Evolutionary conservation across 2,113 vertebrate species (phyloP).

Genomic region (Probosciger aterrimus): DNA sequence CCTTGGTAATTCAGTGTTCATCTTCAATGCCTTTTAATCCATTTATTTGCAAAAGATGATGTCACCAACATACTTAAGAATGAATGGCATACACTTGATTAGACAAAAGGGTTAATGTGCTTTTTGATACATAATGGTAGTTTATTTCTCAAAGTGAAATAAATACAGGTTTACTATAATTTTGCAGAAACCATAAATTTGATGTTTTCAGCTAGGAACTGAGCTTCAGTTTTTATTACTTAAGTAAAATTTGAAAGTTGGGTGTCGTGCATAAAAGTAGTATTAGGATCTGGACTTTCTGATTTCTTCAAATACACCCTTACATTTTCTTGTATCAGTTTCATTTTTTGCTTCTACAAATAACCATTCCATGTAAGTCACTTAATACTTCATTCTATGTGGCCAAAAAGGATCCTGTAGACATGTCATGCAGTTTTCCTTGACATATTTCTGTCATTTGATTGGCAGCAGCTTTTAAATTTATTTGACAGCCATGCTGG

Average conservation of each 20-base stretch:
- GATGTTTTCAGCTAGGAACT: background rate
- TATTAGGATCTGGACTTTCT: background rate
- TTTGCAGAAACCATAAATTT: background rate
- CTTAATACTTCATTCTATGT: background rate
- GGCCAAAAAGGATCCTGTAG: background rate
- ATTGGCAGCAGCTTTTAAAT: background rate
- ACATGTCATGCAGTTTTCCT: background rate
- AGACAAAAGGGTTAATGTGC: background rate
- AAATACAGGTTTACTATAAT: background rate
- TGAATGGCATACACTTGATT: background rate
- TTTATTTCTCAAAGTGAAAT: background rate
- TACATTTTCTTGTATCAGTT: background rate
- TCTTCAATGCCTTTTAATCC: background rate
- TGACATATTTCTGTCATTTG: background rate
- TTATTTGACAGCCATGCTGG: background rate
- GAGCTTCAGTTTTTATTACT: background rate
- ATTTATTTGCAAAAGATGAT: background rate
- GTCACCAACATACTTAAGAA: background rate
- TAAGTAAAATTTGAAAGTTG: background rate
- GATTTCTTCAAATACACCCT: background rate
- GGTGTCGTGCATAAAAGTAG: background rate
- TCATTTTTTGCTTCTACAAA: background rate
- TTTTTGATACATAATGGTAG: background rate
- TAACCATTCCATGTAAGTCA: background rate
- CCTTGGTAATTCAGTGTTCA: background rate